phyloP scores from a whole-genome alignment of 2,797 vertebrate genomes.

The Scarus forsteni region DNA sequence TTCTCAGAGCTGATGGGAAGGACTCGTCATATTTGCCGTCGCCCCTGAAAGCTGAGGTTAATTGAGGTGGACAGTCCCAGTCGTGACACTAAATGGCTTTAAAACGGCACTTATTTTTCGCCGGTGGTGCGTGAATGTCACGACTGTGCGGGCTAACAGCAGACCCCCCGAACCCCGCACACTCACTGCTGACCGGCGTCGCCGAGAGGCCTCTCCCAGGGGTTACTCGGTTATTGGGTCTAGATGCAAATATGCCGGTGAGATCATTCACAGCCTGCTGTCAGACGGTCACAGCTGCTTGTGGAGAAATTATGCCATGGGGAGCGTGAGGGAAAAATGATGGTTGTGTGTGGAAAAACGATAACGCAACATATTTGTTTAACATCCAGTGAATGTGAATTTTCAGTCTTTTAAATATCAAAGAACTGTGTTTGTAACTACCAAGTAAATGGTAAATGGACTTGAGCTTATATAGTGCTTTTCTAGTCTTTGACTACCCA shows the following conservation, averaged over 20 bases:
- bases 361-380: not conserved
- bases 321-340: conserved; percentile 9
- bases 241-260: conserved; percentile 58
- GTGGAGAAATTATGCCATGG: conserved; percentile 23
- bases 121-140: conserved; percentile 72
- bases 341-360: conserved; percentile 12
- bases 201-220: conserved; percentile 29
- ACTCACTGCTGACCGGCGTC: conserved; percentile 8
- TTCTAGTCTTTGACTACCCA: no score
- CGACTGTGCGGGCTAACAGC: conserved; percentile 22
- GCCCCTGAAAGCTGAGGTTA: conserved; percentile 52
- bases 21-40: conserved; percentile 25
- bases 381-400: not conserved
- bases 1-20: conserved; percentile 24
- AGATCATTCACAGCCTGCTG: conserved; percentile 65
- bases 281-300: conserved; percentile 62
- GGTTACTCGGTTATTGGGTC: conserved; percentile 58
- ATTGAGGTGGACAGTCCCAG: conserved; percentile 65
- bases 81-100: conserved; percentile 67
- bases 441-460: no score
- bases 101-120: conserved; percentile 62
- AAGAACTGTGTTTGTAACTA: no score
- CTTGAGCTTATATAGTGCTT: no score
- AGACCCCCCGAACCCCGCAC: not conserved
- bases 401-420: no score